These are phyloP conservation scores for Drosophila seguyi DNA, from an alignment of 1,140 invertebrate species.

Conservation along the genomic window DNA sequence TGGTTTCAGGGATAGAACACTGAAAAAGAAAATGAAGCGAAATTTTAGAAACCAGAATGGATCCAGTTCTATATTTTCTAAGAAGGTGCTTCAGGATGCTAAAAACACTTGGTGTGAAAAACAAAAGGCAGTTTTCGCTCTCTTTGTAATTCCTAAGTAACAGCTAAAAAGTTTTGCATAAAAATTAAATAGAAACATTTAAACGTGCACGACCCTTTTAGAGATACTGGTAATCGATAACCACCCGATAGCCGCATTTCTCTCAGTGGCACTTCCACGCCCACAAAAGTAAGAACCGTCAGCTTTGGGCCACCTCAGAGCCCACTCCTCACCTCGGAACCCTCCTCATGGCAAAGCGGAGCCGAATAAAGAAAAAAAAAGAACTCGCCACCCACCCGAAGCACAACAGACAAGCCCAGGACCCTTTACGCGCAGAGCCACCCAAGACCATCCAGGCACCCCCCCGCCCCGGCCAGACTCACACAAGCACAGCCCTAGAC, in stretches of 20 bases:
- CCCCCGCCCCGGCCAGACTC: constrained; percentile 6
- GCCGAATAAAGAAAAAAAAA: constrained; percentile 45
- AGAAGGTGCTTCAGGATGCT: no score
- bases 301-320: constrained; percentile 52
- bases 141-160: neutral
- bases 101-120: neutral
- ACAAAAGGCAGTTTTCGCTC: neutral
- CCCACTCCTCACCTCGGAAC: constrained; percentile 1
- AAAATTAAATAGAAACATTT: neutral
- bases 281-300: constrained; percentile 67
- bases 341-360: constrained; percentile 12
- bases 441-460: constrained; percentile 16
- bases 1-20: constrained; percentile 51
- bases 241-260: constrained; percentile 12
- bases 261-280: constrained; percentile 43
- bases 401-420: constrained; percentile 72
- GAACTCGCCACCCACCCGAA: constrained; percentile 52
- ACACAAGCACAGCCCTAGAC: constrained; percentile 33
- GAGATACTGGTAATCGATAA: neutral
- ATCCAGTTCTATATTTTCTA: neutral
- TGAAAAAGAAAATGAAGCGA: constrained; percentile 19
- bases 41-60: neutral
- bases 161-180: neutral
- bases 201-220: no score
- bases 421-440: constrained; percentile 37